These are phyloP conservation scores for Ctenochaetus hawaiiensis DNA, from an alignment of 2,797 vertebrate genomes.

Conservation along the genomic window DNA sequence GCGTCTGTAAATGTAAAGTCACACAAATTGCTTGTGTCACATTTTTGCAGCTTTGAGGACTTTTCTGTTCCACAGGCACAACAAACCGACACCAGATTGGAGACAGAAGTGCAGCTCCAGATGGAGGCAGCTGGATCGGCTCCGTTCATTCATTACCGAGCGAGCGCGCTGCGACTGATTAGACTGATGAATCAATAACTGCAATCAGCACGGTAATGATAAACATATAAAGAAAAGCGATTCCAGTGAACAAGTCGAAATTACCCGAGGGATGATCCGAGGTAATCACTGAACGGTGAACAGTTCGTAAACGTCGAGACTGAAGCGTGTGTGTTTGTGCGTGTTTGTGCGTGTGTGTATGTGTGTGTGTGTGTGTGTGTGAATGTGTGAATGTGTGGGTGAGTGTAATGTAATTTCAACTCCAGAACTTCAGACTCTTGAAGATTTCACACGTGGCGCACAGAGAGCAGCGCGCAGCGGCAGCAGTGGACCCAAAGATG, in stretches of 20 bases:
- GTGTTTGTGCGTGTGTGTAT: neutral
- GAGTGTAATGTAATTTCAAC: neutral
- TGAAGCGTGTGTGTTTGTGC: neutral
- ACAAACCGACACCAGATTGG: neutral
- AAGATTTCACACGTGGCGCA: neutral
- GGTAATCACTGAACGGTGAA: slow-evolving; percentile 42
- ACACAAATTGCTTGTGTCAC: neutral
- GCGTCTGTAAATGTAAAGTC: neutral
- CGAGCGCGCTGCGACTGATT: slow-evolving; percentile 63
- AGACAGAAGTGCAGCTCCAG: slow-evolving; percentile 7
- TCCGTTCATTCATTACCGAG: slow-evolving; percentile 59
- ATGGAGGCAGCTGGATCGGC: slow-evolving; percentile 36
- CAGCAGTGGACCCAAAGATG: slow-evolving; percentile 58
- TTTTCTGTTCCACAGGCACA: neutral
- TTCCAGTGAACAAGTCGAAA: slow-evolving; percentile 53
- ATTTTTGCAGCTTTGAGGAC: neutral
- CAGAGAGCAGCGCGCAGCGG: neutral
- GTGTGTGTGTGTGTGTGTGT: neutral
- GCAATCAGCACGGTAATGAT: slow-evolving; percentile 78
- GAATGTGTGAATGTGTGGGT: slow-evolving; percentile 5
- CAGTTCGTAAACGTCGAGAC: slow-evolving; percentile 19
- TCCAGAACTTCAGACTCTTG: slow-evolving; percentile 34
- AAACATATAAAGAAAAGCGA: slow-evolving; percentile 71
- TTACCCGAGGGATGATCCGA: slow-evolving; percentile 56
- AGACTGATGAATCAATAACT: slow-evolving; percentile 76